These are phyloP conservation scores for Caenorhabditis tropicalis DNA, from an alignment of 1,140 invertebrate genomes.

Conservation along the genomic window DNA sequence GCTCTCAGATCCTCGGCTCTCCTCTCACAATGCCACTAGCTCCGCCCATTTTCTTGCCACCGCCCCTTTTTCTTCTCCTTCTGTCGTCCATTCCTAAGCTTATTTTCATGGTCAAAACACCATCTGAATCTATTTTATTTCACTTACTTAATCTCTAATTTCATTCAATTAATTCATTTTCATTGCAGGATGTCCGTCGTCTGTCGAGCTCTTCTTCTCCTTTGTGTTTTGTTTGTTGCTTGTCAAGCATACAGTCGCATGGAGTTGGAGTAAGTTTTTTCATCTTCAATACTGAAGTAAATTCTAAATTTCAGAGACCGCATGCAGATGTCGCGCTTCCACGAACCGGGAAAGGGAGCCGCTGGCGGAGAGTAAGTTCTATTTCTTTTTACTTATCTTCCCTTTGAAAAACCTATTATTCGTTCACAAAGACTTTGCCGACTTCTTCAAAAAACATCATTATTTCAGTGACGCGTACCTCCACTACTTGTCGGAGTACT, in stretches of 20 bases:
- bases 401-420: not conserved
- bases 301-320: constrained; percentile 2
- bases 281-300: not conserved
- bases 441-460: too few relatives aligned
- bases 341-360: constrained; percentile 32
- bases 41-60: constrained; percentile 5
- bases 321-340: constrained; percentile 19
- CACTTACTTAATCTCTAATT: not conserved
- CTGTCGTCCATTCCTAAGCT: not conserved
- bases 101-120: not conserved
- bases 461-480: constrained; percentile 31
- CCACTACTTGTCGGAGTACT: constrained; percentile 18
- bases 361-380: constrained; percentile 24
- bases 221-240: not conserved
- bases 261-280: constrained; percentile 30
- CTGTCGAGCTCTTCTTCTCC: not conserved
- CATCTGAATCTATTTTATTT: not conserved
- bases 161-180: not conserved
- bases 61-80: not conserved
- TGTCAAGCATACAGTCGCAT: constrained; percentile 23
- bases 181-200: not conserved
- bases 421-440: not conserved
- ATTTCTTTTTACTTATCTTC: not conserved
- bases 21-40: not conserved
- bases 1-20: not conserved